phyloP scores from a whole-genome alignment of 2,888 invertebrate genomes.

The Dynastes maya region DNA sequence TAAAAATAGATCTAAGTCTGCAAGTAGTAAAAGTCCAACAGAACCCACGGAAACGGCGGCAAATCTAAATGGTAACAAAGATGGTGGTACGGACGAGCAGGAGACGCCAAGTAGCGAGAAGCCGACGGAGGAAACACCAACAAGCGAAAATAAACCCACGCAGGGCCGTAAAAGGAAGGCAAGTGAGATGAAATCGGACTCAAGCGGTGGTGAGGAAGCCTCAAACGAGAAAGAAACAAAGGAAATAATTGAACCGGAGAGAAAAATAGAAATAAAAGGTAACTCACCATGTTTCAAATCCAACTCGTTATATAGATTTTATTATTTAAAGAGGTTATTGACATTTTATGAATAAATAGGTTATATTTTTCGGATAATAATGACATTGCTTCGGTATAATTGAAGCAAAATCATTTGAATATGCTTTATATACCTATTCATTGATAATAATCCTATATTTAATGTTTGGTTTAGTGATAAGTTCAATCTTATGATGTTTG shows the following conservation, averaged over 20 bases:
- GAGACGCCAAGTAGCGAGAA: constrained; percentile 46
- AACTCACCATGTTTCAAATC: neutral
- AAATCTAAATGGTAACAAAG: constrained; percentile 57
- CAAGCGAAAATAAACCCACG: constrained; percentile 40
- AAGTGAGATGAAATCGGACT: constrained; percentile 58
- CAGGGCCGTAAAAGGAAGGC: constrained; percentile 58
- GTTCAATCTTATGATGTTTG: neutral
- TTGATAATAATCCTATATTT: no score
- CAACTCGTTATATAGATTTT: neutral
- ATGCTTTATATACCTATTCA: no score
- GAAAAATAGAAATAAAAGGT: constrained; percentile 49
- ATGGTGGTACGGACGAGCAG: constrained; percentile 49
- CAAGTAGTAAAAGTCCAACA: constrained; percentile 41
- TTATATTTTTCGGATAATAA: constrained; percentile 7
- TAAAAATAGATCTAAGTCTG: constrained; percentile 50
- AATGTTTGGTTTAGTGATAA: constrained; percentile 2
- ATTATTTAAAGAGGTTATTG: constrained; percentile 1
- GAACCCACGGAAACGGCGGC: constrained; percentile 57
- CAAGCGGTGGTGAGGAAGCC: constrained; percentile 56
- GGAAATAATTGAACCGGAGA: constrained; percentile 49
- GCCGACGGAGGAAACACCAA: constrained; percentile 23
- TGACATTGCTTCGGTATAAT: constrained; percentile 15
- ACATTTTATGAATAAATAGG: constrained; percentile 13
- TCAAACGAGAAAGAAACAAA: constrained; percentile 48
- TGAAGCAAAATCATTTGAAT: neutral